Conservation (phyloP, 2,888 invertebrate genomes). For the Brenthis hecate region DNA sequence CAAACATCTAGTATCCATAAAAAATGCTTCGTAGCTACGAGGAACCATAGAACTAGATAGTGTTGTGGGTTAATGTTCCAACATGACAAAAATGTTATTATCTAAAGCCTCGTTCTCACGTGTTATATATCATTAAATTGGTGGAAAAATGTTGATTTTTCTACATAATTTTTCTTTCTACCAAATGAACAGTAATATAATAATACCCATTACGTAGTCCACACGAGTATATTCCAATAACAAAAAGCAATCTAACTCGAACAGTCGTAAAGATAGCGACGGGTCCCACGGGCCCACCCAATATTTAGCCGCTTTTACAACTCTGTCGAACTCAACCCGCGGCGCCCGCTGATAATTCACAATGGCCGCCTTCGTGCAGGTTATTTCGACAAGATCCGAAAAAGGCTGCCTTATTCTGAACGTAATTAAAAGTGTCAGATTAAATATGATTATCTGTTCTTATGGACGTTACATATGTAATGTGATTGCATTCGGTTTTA, state of each 20-base stretch:
- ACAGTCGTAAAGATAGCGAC: conserved; percentile 72
- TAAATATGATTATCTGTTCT: conserved; percentile 43
- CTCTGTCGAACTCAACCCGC: conserved; percentile 54
- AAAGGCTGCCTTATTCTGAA: conserved; percentile 10
- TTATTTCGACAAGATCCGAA: conserved; percentile 46
- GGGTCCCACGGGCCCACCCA: conserved; percentile 56
- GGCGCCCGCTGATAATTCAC: conserved; percentile 50
- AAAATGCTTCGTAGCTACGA: no score
- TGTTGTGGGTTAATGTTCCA: no score
- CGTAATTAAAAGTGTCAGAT: conserved; percentile 48
- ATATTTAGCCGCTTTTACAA: conserved; percentile 65
- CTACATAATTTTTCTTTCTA: background rate
- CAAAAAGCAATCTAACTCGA: conserved; percentile 77
- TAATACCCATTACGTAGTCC: conserved; percentile 21
- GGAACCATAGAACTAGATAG: no score
- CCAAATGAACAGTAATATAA: conserved; percentile 20
- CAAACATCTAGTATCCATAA: no score
- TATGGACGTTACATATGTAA: conserved; percentile 17
- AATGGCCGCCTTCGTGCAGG: conserved; percentile 36
- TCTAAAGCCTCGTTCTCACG: no score
- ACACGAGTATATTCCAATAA: conserved; percentile 58
- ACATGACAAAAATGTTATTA: no score
- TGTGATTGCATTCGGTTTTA: conserved; percentile 14
- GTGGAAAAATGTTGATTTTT: background rate
- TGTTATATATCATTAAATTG: no score